A percentile compares a stretch with the other conserved stretches of the same genome.
These are phyloP conservation scores for Spheniscus humboldti DNA, from an alignment of 2,797 vertebrate species.

Conservation along the genomic window DNA sequence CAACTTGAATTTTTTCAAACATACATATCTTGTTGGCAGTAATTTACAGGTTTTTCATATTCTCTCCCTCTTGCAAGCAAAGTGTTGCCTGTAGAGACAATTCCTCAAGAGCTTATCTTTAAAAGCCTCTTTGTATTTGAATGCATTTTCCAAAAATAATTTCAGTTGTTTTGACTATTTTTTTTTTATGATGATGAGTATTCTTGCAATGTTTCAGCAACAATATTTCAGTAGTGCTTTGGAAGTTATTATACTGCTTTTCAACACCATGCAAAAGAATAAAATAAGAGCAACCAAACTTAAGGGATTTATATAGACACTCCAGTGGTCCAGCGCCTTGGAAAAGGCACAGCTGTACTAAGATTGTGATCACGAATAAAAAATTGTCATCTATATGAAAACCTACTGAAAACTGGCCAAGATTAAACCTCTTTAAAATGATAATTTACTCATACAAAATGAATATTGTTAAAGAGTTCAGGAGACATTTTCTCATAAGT, in stretches of 20 bases:
- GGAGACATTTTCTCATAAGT: neutral
- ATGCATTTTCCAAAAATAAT: neutral
- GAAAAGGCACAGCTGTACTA: neutral
- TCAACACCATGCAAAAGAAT: neutral
- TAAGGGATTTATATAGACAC: neutral
- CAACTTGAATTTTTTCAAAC: neutral
- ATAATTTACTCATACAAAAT: neutral
- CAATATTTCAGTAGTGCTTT: neutral
- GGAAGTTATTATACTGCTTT: neutral
- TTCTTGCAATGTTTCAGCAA: neutral
- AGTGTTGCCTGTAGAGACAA: fast-evolving
- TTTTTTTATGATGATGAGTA: neutral
- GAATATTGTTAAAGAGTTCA: neutral
- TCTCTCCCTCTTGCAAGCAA: neutral
- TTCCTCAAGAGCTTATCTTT: neutral
- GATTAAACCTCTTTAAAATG: neutral
- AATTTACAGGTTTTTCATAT: neutral
- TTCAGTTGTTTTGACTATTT: neutral
- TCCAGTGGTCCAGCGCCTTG: neutral
- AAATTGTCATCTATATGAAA: neutral
- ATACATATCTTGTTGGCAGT: neutral
- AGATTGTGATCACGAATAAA: neutral
- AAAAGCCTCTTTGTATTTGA: neutral
- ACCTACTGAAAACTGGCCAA: neutral
- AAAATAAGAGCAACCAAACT: neutral